Percentiles rank a stretch among this genome's conserved stretches.
Conservation (phyloP, 2,888 invertebrate species). For the Cosmorhoe ocellata region DNA sequence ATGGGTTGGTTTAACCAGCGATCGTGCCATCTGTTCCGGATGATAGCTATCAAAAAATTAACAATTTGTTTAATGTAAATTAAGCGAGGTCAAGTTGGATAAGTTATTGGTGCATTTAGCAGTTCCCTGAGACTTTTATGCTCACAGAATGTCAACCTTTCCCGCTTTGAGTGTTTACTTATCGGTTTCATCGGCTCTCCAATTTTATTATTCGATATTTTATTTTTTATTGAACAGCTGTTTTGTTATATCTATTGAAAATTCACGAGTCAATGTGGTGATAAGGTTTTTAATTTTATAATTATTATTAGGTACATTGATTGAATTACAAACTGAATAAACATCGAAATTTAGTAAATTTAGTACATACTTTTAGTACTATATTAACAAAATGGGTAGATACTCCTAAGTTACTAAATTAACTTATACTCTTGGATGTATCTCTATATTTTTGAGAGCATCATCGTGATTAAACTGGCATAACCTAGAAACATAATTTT, state of each 20-base stretch:
- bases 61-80: conserved; percentile 83
- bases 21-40: conserved; percentile 75
- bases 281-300: no score
- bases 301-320: no score
- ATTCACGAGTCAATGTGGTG: neutral
- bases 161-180: conserved; percentile 63
- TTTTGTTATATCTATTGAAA: neutral
- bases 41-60: conserved; percentile 81
- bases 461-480: no score
- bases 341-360: no score
- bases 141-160: conserved; percentile 79
- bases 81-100: conserved; percentile 75
- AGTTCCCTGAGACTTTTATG: conserved; percentile 68
- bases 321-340: no score
- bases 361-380: no score
- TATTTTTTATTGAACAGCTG: conserved; percentile 60
- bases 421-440: no score
- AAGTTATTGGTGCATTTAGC: conserved; percentile 76
- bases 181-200: conserved; percentile 64
- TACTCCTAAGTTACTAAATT: no score
- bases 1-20: conserved; percentile 21
- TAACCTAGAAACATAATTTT: no score
- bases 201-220: conserved; percentile 63
- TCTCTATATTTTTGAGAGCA: no score
- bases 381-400: no score